Evolutionary conservation across 2,797 vertebrate genomes (phyloP).

Genomic region (Odontamblyopus lacepedii): DNA sequence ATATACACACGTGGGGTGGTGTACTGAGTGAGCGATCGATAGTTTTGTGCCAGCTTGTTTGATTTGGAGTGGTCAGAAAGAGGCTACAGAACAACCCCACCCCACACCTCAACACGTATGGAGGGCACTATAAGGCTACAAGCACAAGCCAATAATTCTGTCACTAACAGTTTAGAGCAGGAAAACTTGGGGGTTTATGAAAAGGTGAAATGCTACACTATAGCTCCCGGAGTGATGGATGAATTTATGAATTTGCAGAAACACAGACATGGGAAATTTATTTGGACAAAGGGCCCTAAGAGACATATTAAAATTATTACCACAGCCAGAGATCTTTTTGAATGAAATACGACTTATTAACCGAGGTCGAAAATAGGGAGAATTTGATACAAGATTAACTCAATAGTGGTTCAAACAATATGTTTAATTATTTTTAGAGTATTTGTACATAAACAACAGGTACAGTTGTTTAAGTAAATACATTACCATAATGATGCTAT

Average conservation of each 20-base stretch:
- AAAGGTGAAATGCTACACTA: constrained; percentile 17
- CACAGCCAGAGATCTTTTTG: not conserved
- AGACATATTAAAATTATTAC: not conserved
- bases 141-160: constrained; percentile 58
- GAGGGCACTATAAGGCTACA: constrained; percentile 37
- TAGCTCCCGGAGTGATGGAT: constrained; percentile 2
- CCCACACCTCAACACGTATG: constrained; percentile 36
- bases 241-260: constrained; percentile 9
- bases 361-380: not conserved
- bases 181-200: constrained; percentile 20
- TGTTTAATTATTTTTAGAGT: not conserved
- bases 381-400: not conserved
- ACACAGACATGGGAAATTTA: constrained; percentile 8
- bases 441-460: not conserved
- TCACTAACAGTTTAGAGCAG: constrained; percentile 35
- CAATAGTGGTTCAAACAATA: not conserved
- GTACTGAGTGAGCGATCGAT: constrained; percentile 55
- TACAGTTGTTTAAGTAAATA: not conserved
- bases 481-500: no score
- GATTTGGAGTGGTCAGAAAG: constrained; percentile 49
- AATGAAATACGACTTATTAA: constrained; percentile 3
- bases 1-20: constrained; percentile 20
- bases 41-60: constrained; percentile 59
- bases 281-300: constrained; percentile 1
- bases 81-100: constrained; percentile 32